phyloP scores from a whole-genome alignment of 2,113 vertebrate genomes.

The Origma solitaria region DNA sequence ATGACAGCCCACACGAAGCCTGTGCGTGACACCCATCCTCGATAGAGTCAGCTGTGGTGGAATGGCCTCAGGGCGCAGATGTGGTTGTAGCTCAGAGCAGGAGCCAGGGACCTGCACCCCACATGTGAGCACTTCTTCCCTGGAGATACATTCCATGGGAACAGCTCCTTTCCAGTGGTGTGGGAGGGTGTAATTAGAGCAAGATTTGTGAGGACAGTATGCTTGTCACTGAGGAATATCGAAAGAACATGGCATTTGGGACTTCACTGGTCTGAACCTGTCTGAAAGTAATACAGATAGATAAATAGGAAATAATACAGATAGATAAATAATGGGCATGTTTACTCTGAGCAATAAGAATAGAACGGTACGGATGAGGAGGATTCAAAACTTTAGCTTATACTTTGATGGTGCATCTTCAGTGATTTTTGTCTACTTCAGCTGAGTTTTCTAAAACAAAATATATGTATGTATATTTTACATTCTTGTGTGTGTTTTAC shows the following conservation, averaged over 20 bases:
- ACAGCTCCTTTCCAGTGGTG: accelerated
- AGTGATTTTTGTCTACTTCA: neutral
- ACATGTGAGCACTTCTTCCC: accelerated
- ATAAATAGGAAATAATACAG: neutral
- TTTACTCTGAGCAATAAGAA: neutral
- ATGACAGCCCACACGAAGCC: neutral
- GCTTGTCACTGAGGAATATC: neutral
- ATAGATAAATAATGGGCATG: neutral
- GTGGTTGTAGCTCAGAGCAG: neutral
- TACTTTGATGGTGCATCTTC: neutral
- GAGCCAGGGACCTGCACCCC: accelerated
- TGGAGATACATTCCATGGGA: neutral
- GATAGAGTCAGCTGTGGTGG: neutral
- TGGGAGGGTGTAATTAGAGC: neutral
- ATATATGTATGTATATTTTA: neutral
- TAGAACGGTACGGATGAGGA: accelerated
- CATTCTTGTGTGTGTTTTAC: neutral
- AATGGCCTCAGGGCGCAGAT: accelerated
- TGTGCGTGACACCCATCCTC: too few relatives aligned
- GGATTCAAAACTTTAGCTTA: neutral
- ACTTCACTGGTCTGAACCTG: neutral
- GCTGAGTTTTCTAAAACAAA: neutral
- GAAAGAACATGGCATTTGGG: neutral
- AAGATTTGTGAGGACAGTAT: too few relatives aligned
- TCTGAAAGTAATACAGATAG: neutral